Base-by-base conservation (phyloP, 1,140 invertebrate species). In the Aphaenogaster ashmeadi region DNA sequence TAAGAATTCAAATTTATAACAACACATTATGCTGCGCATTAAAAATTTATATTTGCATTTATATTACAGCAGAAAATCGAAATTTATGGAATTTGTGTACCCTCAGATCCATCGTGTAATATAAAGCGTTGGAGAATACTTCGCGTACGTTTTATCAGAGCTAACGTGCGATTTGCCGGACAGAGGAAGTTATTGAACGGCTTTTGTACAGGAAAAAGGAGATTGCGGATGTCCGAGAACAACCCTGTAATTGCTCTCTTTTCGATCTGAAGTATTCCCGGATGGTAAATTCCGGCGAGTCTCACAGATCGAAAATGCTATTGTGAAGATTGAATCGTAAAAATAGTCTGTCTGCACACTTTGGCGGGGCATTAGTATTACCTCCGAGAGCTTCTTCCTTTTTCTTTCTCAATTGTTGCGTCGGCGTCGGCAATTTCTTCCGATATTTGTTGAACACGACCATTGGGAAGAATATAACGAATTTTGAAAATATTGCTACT, bases 211-310 rank as follows among this genome's bases (percentile, higher is more conserved):
- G 44, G 5, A 50, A 79, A 66, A 66, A 41, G 44, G 44, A 77
- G 44, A 79, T 64, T 36, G 33, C 27, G 44, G 18, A 50, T 64
- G 27, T 27, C 8, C 44, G 56, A n/a, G 56, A 79, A 64, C 60
- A 62, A 64, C 33, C 7, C 7, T 50, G 18, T 36, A 79, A 79
- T 79, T 79, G 36, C 18, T 79, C 58, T 64, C 18, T 44, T 52
- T 33, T 66, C 44, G 33, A 64, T 64, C 4, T 15, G 15, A 8
- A 47, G 41, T 50, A 78, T 52, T 78, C 41, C 44, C 13, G n/a
- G 27, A 80, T 66, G 8, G 7, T 66, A 52, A 80, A 67, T 80
- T 80, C 47, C 36, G 3, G 1, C 41, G 15, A 33, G 27, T 36
- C 47, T 9, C 18, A 38, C n/a, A 60, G n/a, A n/a, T 44, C 41